Evolutionary conservation across 2,797 vertebrate genomes (phyloP), one percentile per base, ranked within the genome.

Genomic region (Furcifer pardalis): DNA sequence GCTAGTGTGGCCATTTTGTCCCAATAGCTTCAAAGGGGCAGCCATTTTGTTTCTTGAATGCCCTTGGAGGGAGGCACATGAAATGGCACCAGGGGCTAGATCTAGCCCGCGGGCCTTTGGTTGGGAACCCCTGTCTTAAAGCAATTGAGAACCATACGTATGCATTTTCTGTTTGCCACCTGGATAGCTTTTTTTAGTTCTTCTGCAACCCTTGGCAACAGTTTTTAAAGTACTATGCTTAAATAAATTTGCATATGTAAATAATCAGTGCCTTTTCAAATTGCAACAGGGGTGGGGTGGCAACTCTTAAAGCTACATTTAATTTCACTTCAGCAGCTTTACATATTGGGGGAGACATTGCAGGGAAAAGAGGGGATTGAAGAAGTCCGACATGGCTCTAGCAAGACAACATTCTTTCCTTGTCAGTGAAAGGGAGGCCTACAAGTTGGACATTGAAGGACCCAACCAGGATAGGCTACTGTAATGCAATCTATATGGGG

Each of bases 171-270:
- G 8, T 86, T n/a, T 86, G 72, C 69, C 72, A 76, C 79, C 79
- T 81, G 79, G 72, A 49, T 76, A 72, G 44, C 52, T 81, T 81
- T 86, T 86, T 80, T 77, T 78, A 84, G 79, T 69, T 62, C 73
- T 60, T 59, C n/a, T 19, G 46, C 72, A 30, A 62, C 27, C 25
- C 7, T 23, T 60, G 63, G 84, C 78, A 69, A 81, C 23, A 17
- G 49, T 76, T 85, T 71, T 77, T 30, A 69, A 85, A 77, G 49
- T 15, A 52, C 79, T 71, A 69, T 79, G 35, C 63, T 77, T 77
- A 76, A 69, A 60, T 42, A 8, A 30, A 85, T 85, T 81, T 77
- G 63, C 79, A 81, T 81, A 69, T 81, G 72, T 30, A 75, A 69
- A 69, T n/a, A 52, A 77, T 37, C 23, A 60, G 10, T 46, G 23